A percentile compares a stretch with the other conserved stretches of the same genome.
These are phyloP conservation scores for Rhea americana DNA, from an alignment of 2,113 vertebrate species.

Conservation along the genomic window DNA sequence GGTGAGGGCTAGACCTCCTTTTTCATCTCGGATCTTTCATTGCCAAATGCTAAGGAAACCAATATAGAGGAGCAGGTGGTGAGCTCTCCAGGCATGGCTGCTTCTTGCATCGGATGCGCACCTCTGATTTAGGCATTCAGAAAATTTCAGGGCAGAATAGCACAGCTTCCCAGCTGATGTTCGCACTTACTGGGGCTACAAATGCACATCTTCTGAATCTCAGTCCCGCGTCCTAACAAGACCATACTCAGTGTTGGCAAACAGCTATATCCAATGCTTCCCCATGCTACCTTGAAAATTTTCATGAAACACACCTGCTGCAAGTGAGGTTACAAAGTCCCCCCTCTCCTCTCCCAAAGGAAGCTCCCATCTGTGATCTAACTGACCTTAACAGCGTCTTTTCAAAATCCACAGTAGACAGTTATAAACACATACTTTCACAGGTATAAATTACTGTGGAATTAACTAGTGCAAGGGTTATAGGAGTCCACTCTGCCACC, in stretches of 20 bases:
- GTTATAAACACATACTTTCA: not conserved
- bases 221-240: not conserved
- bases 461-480: not conserved
- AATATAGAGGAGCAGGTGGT: rapidly evolving
- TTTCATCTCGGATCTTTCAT: not conserved
- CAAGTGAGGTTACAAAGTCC: not conserved
- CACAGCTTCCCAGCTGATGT: not conserved
- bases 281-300: rapidly evolving
- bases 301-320: not conserved
- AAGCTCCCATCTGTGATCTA: not conserved
- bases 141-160: not conserved
- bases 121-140: not conserved
- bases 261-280: not conserved
- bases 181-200: not conserved
- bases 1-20: not conserved
- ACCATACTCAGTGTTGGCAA: not conserved
- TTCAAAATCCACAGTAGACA: not conserved
- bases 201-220: not conserved
- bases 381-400: not conserved
- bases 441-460: not conserved
- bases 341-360: not conserved
- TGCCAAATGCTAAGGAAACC: not conserved
- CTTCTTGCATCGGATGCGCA: not conserved
- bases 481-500: not conserved
- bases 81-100: rapidly evolving